Percentiles rank a stretch among this genome's conserved stretches.
phyloP scores from a whole-genome alignment of 53 echinoderm and acorn worm genomes.

The Actinopyga echinites region DNA sequence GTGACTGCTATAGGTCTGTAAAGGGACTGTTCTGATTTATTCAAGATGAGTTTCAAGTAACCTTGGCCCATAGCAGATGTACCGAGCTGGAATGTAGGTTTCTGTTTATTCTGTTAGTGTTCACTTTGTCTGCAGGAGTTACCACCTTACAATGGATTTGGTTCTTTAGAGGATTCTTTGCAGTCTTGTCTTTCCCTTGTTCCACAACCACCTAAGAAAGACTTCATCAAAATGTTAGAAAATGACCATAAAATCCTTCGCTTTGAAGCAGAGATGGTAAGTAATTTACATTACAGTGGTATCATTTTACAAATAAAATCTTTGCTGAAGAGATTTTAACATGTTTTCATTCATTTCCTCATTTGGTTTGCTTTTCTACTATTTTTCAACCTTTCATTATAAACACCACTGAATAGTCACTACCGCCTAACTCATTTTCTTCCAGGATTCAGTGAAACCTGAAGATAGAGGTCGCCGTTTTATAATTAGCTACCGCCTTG shows the following conservation, averaged over 20 bases:
- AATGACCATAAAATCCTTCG: conserved; percentile 97
- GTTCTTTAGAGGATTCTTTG: conserved; percentile 90
- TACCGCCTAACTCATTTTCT: not conserved
- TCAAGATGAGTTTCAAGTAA: too few relatives aligned
- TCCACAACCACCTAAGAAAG: conserved; percentile 98
- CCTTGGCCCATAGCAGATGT: too few relatives aligned
- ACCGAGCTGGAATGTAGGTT: too few relatives aligned
- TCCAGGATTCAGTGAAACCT: conserved; percentile 86
- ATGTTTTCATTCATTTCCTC: not conserved
- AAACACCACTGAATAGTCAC: too few relatives aligned
- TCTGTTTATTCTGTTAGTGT: too few relatives aligned
- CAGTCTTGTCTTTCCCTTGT: conserved; percentile 94
- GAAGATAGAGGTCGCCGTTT: conserved; percentile 92
- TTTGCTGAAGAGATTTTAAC: not conserved
- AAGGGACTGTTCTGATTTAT: too few relatives aligned
- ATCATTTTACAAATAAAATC: not conserved
- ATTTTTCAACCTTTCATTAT: too few relatives aligned
- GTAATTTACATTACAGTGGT: not conserved
- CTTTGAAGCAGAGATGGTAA: conserved; percentile 92
- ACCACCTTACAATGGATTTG: conserved; percentile 97
- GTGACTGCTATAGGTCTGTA: too few relatives aligned
- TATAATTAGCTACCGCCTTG: conserved; percentile 90
- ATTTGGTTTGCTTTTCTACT: not conserved
- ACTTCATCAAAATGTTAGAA: conserved; percentile 99
- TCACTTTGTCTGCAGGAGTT: conserved; percentile 18